A percentile compares a stretch with the other conserved stretches of the same genome.
phyloP scores from a whole-genome alignment of 2,113 vertebrate genomes.

The Bombycilla garrulus region DNA sequence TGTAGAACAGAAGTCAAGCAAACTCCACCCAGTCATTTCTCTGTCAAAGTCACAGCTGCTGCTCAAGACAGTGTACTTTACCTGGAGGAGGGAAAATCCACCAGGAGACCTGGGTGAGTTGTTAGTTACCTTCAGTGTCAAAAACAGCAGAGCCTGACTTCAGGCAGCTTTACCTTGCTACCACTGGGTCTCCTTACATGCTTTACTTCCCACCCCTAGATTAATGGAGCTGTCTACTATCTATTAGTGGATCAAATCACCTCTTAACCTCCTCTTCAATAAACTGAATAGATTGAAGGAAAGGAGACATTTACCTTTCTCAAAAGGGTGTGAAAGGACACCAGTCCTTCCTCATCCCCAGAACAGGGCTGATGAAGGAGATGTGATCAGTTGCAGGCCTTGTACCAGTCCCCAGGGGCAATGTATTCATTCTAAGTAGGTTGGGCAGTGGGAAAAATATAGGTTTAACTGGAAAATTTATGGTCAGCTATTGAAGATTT shows the following conservation, averaged over 20 bases:
- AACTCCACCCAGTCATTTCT: background rate
- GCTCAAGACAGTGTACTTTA: background rate
- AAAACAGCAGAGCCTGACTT: background rate
- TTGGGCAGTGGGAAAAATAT: background rate
- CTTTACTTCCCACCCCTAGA: background rate
- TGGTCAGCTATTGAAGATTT: background rate
- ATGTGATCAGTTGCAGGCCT: background rate
- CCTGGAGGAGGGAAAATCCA: background rate
- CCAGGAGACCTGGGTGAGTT: background rate
- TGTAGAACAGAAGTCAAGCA: background rate
- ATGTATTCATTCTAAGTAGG: background rate
- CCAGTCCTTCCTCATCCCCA: background rate
- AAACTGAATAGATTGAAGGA: slow-evolving; percentile 20
- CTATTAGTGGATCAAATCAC: slow-evolving; percentile 49
- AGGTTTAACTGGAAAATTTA: background rate
- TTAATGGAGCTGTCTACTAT: slow-evolving; percentile 38
- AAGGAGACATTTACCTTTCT: background rate
- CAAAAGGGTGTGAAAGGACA: background rate
- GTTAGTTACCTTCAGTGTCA: background rate
- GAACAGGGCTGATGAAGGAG: background rate
- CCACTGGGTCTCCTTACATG: background rate
- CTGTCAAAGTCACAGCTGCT: background rate
- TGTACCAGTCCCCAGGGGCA: background rate
- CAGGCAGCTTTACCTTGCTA: background rate
- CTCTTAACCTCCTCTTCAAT: slow-evolving; percentile 48